A percentile compares a stretch with the other conserved stretches of the same genome.
phyloP scores from a whole-genome alignment of 2,797 vertebrate genomes.

The Sebastes kiyomatsui region DNA sequence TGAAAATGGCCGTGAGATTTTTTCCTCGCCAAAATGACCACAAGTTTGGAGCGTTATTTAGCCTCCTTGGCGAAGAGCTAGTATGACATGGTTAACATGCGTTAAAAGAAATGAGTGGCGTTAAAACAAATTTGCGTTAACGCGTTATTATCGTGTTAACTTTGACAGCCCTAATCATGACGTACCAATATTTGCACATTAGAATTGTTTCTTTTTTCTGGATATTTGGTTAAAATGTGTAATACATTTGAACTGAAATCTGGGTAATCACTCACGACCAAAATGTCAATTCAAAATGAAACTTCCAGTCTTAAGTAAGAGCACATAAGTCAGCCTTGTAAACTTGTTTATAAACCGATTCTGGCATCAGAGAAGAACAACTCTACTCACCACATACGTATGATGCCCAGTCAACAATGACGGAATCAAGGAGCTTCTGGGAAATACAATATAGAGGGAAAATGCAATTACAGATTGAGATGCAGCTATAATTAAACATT shows the following conservation, averaged over 20 bases:
- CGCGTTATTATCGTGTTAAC: no score
- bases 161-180: not conserved
- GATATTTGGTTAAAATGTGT: not conserved
- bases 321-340: constrained; percentile 4
- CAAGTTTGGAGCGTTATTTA: no score
- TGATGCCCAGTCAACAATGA: constrained; percentile 36
- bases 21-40: no score
- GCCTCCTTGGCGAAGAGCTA: no score
- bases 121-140: no score
- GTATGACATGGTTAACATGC: no score
- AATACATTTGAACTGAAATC: not conserved
- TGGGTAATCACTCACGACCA: not conserved
- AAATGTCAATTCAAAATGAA: not conserved
- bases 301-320: not conserved
- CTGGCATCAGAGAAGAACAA: constrained; percentile 12
- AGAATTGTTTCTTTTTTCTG: not conserved
- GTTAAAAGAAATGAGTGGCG: no score
- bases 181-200: not conserved
- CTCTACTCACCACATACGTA: constrained; percentile 10
- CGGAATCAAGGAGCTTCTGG: constrained; percentile 62
- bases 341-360: constrained; percentile 23
- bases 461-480: constrained; percentile 73
- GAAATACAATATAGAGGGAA: constrained; percentile 67
- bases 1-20: no score
- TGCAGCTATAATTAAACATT: constrained; percentile 75